phyloP scores from a whole-genome alignment of 2,797 vertebrate species.

The Trachurus trachurus region DNA sequence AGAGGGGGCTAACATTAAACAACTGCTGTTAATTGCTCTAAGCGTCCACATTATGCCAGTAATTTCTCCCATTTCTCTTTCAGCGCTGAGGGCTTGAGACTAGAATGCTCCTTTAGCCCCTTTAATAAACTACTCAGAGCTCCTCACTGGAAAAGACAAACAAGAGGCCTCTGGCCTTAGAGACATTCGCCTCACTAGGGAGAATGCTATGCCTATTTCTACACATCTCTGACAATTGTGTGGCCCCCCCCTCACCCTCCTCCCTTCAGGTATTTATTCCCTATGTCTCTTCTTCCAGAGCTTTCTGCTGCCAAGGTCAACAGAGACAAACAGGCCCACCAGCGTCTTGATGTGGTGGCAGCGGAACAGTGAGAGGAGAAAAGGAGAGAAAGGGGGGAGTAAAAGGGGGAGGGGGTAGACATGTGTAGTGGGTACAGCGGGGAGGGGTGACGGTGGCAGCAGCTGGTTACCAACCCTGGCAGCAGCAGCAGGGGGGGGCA shows the following conservation, averaged over 20 bases:
- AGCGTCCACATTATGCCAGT: slow-evolving; percentile 93
- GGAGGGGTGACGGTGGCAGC: slow-evolving; percentile 71
- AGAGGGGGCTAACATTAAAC: slow-evolving; percentile 90
- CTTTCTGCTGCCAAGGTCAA: slow-evolving; percentile 99
- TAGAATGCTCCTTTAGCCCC: slow-evolving; percentile 75
- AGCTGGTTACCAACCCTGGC: slow-evolving; percentile 75
- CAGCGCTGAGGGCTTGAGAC: slow-evolving; percentile 59
- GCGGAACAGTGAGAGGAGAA: slow-evolving; percentile 64
- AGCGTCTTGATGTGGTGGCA: slow-evolving; percentile 92
- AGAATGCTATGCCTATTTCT: slow-evolving; percentile 66
- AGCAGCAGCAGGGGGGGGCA: slow-evolving; percentile 48
- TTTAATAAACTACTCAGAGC: slow-evolving; percentile 73
- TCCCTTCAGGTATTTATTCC: slow-evolving; percentile 78
- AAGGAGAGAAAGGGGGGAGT: slow-evolving; percentile 31
- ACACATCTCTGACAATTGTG: slow-evolving; percentile 72
- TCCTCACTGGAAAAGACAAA: slow-evolving; percentile 79
- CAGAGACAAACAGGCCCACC: slow-evolving; percentile 98
- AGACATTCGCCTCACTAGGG: slow-evolving; percentile 59
- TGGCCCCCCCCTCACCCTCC: slow-evolving; percentile 34
- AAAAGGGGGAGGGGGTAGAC: slow-evolving; percentile 48
- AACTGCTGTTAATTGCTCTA: slow-evolving; percentile 94
- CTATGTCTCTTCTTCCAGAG: slow-evolving; percentile 84
- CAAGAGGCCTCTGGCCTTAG: slow-evolving; percentile 74
- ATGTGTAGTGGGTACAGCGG: slow-evolving; percentile 62
- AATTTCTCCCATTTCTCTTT: slow-evolving; percentile 94